Evolutionary conservation across 2,797 vertebrate genomes (phyloP), one percentile per base, ranked within the genome.

Genomic region (Anguilla anguilla): DNA sequence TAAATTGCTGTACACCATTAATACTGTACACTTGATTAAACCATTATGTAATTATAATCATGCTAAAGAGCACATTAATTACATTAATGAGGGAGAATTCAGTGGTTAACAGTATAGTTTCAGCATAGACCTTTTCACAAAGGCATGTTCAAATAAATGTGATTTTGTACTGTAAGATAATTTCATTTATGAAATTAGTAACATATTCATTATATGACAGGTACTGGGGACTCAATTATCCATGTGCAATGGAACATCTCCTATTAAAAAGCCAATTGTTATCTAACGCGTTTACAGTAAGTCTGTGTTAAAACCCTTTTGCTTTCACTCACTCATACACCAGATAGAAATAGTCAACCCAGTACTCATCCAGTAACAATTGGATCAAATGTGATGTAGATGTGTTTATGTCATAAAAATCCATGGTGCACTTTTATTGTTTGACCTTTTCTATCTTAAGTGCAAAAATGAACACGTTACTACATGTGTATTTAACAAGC

Each of bases 21-120:
- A 82, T n/a, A 22, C 25, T 49, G 2, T 0, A 49, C 43, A 51
- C 22, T 82, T 51, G 19, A 82, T 82, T 49, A 82, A 82, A 35
- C 22, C 11, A 35, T 82, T 51, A 51, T n/a, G 15, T 77, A 39
- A 77, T 77, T 15, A 15, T 77, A 6, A 81, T 81, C 22, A 82
- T 82, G 79, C 2, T 2, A 82, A 51, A 82, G 79, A 49, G 46
- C 79, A 82, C 46, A 49, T 79, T 79, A 79, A 79, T 79, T 79
- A 39, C 19, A 79, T 43, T 17, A 1, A 43, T 46, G 17, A 13
- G 39, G 39, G 74, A 43, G 5, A 79, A 79, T 46, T 35, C 35
- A 46, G 3, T 79, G 74, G 39, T 17, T 79, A 79, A 2, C 22
- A 35, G 74, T 43, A 15, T 69, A 28, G 25, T 69, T 9, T n/a